Evolutionary conservation across 2,797 vertebrate species (phyloP).

Genomic region (Spinus olivaceus): DNA sequence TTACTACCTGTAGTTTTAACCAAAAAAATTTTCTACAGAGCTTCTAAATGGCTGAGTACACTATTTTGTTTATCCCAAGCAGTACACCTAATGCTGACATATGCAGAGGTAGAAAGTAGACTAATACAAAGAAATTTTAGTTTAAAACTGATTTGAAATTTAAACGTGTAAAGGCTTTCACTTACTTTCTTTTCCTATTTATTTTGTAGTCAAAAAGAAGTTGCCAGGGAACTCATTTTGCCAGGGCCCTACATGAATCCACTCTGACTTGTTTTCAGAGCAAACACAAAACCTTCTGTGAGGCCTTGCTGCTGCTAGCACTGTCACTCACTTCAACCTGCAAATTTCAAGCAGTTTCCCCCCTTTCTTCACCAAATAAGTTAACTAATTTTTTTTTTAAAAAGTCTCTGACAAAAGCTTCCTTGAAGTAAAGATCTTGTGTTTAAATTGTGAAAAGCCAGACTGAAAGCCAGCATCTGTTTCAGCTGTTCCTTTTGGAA

Average conservation of each 20-base stretch:
- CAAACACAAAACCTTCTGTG: background rate
- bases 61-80: background rate
- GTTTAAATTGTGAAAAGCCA: background rate
- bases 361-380: background rate
- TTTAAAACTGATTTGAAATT: background rate
- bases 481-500: background rate
- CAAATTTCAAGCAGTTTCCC: background rate
- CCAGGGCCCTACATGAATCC: background rate
- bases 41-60: background rate
- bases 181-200: background rate
- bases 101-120: background rate
- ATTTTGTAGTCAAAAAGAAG: slow-evolving; percentile 15
- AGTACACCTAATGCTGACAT: background rate
- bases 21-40: background rate
- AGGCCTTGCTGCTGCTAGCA: background rate
- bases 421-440: background rate
- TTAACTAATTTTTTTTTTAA: background rate
- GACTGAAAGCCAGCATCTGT: background rate
- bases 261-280: background rate
- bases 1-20: slow-evolving; percentile 14
- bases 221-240: slow-evolving; percentile 30
- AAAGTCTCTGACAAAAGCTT: background rate
- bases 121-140: background rate
- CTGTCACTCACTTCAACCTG: background rate
- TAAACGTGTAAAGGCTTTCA: background rate